Evolutionary conservation across 2,113 vertebrate species (phyloP).

Genomic region (Cercocebus atys): DNA sequence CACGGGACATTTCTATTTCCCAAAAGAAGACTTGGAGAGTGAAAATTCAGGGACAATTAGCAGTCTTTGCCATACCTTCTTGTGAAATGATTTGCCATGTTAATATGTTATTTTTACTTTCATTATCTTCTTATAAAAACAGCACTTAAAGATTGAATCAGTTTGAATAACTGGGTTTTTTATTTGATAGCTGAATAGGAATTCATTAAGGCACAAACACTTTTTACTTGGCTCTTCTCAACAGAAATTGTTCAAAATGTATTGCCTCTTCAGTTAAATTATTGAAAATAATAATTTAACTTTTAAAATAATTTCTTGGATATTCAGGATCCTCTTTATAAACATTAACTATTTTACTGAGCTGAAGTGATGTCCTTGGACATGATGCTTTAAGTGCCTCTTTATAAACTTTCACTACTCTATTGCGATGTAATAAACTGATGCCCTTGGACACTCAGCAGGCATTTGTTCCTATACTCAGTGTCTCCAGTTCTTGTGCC

Average conservation of each 20-base stretch:
- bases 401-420: not conserved
- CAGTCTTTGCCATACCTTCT: not conserved
- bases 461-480: not conserved
- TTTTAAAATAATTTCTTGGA: constrained; percentile 33
- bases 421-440: not conserved
- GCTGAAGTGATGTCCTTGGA: not conserved
- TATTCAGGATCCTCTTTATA: not conserved
- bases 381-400: not conserved
- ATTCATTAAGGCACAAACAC: not conserved
- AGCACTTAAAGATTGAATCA: not conserved
- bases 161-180: not conserved
- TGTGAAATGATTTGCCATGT: not conserved
- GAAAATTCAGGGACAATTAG: not conserved
- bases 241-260: not conserved
- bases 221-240: not conserved
- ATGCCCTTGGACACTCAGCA: not conserved
- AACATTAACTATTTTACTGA: constrained; percentile 3
- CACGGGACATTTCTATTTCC: not conserved
- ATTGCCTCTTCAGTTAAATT: not conserved
- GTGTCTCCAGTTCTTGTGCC: not conserved
- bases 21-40: not conserved
- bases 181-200: not conserved
- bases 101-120: not conserved
- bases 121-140: not conserved
- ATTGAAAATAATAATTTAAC: not conserved